These are phyloP conservation scores for Takifugu ocellatus DNA, from an alignment of 2,797 vertebrate genomes.

Conservation along the genomic window DNA sequence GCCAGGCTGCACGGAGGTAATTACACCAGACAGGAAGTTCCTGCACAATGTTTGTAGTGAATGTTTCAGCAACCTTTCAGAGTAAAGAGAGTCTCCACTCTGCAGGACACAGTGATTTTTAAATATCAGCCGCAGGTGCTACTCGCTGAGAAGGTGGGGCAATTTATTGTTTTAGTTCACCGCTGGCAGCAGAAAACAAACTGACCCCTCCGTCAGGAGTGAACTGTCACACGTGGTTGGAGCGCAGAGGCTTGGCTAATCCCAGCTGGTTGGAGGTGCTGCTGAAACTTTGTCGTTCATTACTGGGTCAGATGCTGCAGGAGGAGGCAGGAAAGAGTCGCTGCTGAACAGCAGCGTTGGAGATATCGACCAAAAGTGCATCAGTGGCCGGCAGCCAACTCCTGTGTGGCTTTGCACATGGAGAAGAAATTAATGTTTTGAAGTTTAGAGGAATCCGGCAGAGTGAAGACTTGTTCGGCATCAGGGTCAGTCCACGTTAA, in stretches of 20 bases:
- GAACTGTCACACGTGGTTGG: not conserved
- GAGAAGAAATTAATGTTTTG: too few species aligned
- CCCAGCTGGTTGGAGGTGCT: constrained; percentile 13
- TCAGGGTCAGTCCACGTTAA: too few species aligned
- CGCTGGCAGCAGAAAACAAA: not conserved
- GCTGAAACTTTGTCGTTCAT: constrained; percentile 6
- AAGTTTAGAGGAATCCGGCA: too few species aligned
- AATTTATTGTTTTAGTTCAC: constrained; percentile 12
- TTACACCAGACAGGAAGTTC: too few species aligned
- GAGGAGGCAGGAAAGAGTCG: not conserved
- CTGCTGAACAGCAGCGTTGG: not conserved
- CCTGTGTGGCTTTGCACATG: too few species aligned
- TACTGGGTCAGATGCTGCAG: constrained; percentile 5
- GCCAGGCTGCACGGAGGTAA: too few species aligned
- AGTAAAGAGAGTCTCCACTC: not conserved
- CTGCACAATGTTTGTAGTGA: too few species aligned
- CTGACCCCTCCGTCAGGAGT: not conserved
- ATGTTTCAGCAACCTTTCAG: too few species aligned
- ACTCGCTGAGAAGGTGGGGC: not conserved
- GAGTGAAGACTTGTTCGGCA: too few species aligned
- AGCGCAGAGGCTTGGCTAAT: constrained; percentile 18
- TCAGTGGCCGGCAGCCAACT: too few species aligned
- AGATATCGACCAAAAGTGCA: too few species aligned
- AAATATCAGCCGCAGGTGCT: too few species aligned
- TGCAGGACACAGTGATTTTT: not conserved